Evolutionary conservation across 2,113 vertebrate genomes (phyloP).

Genomic region (Orcinus orca): DNA sequence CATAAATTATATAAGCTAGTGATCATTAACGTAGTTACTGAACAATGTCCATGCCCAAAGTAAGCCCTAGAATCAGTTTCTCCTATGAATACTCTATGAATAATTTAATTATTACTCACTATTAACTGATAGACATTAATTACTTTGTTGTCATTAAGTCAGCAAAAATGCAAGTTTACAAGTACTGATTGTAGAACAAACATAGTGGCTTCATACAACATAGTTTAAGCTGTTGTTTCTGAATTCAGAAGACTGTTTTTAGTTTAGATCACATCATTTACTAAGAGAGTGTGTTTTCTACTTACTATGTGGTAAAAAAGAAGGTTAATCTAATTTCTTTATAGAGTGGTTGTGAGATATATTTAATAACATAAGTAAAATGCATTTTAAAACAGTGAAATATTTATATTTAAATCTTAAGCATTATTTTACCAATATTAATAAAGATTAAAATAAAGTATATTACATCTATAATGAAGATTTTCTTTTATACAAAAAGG

Average conservation of each 20-base stretch:
- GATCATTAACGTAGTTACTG: not conserved
- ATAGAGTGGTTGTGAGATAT: not conserved
- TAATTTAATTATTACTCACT: not conserved
- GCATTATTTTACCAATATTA: not conserved
- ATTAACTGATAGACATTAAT: not conserved
- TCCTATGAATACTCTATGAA: not conserved
- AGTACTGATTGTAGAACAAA: not conserved
- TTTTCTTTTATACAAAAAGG: not conserved
- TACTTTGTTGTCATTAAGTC: not conserved
- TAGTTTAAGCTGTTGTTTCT: not conserved
- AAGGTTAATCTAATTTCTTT: not conserved
- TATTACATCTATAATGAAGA: not conserved
- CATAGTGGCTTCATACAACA: not conserved
- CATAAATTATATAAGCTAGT: not conserved
- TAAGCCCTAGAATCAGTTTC: not conserved
- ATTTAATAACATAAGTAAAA: not conserved
- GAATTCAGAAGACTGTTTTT: not conserved
- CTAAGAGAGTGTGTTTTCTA: not conserved
- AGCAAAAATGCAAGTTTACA: not conserved
- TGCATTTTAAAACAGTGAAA: not conserved
- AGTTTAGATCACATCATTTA: not conserved
- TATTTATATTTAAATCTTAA: not conserved
- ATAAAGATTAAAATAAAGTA: not conserved
- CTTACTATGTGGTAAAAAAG: not conserved
- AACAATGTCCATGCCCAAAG: not conserved